phyloP scores from a whole-genome alignment of 2,797 vertebrate species.

The Philypnodon macrostomus region DNA sequence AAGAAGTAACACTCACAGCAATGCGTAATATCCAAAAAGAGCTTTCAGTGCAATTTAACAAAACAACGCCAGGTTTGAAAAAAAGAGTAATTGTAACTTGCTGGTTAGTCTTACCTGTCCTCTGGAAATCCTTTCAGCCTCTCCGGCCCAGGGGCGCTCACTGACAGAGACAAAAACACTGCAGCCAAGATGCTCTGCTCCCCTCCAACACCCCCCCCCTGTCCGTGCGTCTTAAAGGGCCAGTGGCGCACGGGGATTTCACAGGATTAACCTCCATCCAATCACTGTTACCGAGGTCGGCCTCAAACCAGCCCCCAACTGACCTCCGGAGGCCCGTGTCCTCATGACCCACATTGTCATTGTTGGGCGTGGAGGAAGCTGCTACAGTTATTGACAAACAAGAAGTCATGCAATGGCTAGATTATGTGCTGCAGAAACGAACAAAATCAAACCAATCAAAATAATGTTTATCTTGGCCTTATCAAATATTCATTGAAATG shows the following conservation, averaged over 20 bases:
- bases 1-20: constrained; percentile 42
- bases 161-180: constrained; percentile 81
- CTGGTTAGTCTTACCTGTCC: constrained; percentile 65
- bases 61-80: background rate
- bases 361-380: background rate
- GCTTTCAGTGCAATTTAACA: constrained; percentile 5
- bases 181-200: constrained; percentile 69
- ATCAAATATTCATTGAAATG: too few species aligned
- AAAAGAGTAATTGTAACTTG: constrained; percentile 5
- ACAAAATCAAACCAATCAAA: too few species aligned
- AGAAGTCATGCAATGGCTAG: background rate
- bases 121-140: constrained; percentile 57
- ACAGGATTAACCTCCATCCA: background rate
- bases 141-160: constrained; percentile 72
- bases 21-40: constrained; percentile 7
- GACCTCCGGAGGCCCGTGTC: constrained; percentile 16
- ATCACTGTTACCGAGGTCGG: background rate
- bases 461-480: too few species aligned
- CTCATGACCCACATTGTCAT: constrained; percentile 19
- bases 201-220: constrained; percentile 34
- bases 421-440: background rate
- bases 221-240: constrained; percentile 78
- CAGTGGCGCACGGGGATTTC: constrained; percentile 39
- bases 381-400: constrained; percentile 2
- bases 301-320: background rate